Evolutionary conservation across 2,113 vertebrate species (phyloP).

Genomic region (Sceloporus undulatus): DNA sequence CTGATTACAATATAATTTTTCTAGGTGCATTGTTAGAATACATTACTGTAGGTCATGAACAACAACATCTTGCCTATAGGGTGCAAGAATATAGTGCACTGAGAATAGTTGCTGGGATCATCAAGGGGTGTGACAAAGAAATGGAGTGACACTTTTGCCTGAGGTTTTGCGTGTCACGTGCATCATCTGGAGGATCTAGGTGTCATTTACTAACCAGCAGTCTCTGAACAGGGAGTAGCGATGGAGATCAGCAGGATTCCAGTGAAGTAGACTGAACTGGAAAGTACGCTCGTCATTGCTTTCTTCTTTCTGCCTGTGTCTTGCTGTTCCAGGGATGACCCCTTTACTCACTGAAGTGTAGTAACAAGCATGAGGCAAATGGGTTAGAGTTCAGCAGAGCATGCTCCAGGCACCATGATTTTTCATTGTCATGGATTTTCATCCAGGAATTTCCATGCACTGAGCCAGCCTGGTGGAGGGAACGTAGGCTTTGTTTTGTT

Average conservation of each 20-base stretch:
- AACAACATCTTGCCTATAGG: neutral
- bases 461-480: neutral
- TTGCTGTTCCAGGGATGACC: neutral
- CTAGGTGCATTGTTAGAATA: neutral
- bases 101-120: neutral
- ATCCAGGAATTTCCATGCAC: slow-evolving; percentile 8
- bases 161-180: too few relatives aligned
- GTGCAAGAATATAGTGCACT: neutral
- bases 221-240: neutral
- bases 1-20: slow-evolving; percentile 4
- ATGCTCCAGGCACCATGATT: neutral
- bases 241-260: neutral
- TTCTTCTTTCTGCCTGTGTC: neutral
- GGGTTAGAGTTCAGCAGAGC: slow-evolving; percentile 6
- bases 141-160: neutral
- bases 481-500: neutral
- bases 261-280: neutral
- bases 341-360: neutral
- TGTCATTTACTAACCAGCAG: neutral
- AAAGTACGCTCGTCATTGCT: neutral
- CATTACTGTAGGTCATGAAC: neutral
- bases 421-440: slow-evolving; percentile 13
- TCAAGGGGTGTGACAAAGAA: too few relatives aligned
- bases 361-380: slow-evolving; percentile 27
- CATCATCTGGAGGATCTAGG: neutral